Evolutionary conservation across 2,113 vertebrate species (phyloP).

Genomic region (Okapia johnstoni): DNA sequence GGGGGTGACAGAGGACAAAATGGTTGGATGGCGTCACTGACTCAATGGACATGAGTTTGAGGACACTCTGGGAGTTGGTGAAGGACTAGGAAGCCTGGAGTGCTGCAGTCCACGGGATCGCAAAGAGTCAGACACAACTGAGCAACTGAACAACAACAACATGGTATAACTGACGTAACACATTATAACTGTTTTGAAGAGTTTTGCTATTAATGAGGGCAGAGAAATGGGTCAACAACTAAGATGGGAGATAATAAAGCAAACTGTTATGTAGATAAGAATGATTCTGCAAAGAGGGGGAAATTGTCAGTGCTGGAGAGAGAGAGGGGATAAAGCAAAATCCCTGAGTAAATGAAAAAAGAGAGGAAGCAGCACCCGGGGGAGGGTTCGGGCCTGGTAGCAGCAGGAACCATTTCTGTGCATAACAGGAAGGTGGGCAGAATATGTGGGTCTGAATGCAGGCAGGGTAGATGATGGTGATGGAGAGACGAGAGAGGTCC

Average conservation of each 20-base stretch:
- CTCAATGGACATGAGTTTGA: background rate
- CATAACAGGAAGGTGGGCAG: background rate
- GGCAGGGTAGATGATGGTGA: background rate
- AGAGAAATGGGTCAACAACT: background rate
- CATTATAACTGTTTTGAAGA: background rate
- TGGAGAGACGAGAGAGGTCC: background rate
- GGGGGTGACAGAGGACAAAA: background rate
- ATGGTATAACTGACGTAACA: background rate
- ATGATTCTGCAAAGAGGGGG: background rate
- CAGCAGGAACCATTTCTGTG: background rate
- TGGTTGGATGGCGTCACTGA: background rate
- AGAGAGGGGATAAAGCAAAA: background rate
- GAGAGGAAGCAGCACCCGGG: background rate
- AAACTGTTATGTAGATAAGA: background rate
- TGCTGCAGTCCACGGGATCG: background rate
- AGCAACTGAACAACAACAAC: fast-evolving
- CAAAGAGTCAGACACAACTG: background rate
- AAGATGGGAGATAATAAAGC: background rate
- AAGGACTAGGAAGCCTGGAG: background rate
- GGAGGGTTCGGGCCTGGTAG: background rate
- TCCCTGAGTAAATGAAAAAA: background rate
- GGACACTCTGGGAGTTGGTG: background rate
- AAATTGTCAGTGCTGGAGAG: background rate
- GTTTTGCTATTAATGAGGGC: background rate
- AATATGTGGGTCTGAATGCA: background rate